These are phyloP conservation scores for Montipora efflorescens DNA, from an alignment of 64 coral and sea anemone species.

Conservation along the genomic window DNA sequence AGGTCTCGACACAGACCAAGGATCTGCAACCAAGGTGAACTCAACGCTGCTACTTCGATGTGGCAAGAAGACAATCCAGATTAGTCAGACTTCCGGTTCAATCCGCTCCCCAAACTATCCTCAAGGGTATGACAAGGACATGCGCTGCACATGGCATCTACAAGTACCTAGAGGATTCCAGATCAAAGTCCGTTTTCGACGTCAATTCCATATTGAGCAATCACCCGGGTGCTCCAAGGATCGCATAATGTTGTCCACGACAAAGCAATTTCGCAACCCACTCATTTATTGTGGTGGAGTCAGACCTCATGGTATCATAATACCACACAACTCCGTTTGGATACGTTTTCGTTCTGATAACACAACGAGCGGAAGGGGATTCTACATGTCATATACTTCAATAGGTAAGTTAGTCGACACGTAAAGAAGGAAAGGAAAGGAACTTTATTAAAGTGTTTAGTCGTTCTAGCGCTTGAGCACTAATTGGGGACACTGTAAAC, in stretches of 20 bases:
- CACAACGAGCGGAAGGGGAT: constrained; percentile 60
- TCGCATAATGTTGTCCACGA: constrained; percentile 50
- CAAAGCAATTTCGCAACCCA: constrained; percentile 57
- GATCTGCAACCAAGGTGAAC: not conserved
- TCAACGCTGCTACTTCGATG: constrained; percentile 24
- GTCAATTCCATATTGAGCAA: constrained; percentile 63
- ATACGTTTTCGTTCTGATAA: constrained; percentile 71
- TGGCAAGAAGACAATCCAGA: constrained; percentile 27
- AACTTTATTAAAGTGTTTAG: no score
- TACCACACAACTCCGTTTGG: constrained; percentile 71
- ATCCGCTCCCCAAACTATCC: constrained; percentile 77
- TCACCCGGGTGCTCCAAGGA: constrained; percentile 71
- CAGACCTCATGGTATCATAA: constrained; percentile 41
- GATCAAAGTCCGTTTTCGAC: constrained; percentile 66
- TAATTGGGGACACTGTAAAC: no score
- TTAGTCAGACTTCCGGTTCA: constrained; percentile 51
- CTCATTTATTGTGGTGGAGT: constrained; percentile 56
- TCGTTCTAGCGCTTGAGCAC: no score
- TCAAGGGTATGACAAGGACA: constrained; percentile 43
- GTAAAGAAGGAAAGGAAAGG: no score
- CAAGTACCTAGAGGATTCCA: constrained; percentile 69
- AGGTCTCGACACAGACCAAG: not conserved
- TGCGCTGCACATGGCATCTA: constrained; percentile 66
- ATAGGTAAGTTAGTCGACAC: constrained; percentile 39
- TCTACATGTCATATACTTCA: constrained; percentile 58